Percentiles rank a stretch among this genome's conserved stretches.
phyloP scores from a whole-genome alignment of 2,888 invertebrate species.

The Drosophila rellima region DNA sequence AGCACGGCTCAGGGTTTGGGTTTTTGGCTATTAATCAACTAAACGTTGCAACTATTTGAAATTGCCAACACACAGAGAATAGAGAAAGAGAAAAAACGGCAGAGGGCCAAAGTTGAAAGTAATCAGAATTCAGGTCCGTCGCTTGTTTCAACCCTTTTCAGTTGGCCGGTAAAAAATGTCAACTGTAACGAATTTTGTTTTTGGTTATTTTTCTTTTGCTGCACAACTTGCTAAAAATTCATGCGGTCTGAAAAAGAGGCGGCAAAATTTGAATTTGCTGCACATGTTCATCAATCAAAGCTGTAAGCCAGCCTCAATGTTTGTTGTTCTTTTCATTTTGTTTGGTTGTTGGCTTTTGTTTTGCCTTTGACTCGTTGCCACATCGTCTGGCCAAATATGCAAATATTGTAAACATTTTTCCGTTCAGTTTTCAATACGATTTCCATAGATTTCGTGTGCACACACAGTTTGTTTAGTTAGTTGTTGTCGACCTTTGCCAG shows the following conservation, averaged over 20 bases:
- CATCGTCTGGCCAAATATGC: slow-evolving; percentile 61
- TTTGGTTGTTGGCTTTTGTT: not conserved
- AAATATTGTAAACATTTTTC: slow-evolving; percentile 63
- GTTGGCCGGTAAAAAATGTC: slow-evolving; percentile 50
- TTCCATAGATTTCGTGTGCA: slow-evolving; percentile 41
- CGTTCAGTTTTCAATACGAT: slow-evolving; percentile 44
- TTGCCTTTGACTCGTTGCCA: slow-evolving; percentile 34
- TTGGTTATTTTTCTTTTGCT: slow-evolving; percentile 15
- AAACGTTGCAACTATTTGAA: slow-evolving; percentile 79
- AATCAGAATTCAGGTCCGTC: slow-evolving; percentile 71
- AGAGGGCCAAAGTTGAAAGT: slow-evolving; percentile 68
- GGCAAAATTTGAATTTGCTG: slow-evolving; percentile 55
- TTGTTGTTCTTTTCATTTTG: slow-evolving; percentile 32
- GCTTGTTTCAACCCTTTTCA: slow-evolving; percentile 50
- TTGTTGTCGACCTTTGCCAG: slow-evolving; percentile 14
- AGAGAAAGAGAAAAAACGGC: slow-evolving; percentile 1
- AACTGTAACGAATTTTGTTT: slow-evolving; percentile 54
- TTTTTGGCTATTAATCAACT: slow-evolving; percentile 77
- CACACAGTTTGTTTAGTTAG: slow-evolving; percentile 26
- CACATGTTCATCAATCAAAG: slow-evolving; percentile 80
- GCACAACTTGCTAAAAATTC: slow-evolving; percentile 56
- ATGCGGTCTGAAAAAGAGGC: slow-evolving; percentile 45
- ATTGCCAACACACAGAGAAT: slow-evolving; percentile 38
- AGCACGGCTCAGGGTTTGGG: slow-evolving; percentile 16
- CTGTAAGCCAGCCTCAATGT: slow-evolving; percentile 44